These are phyloP conservation scores for Endomychus coccineus DNA, from an alignment of 2,888 invertebrate species.

Conservation along the genomic window DNA sequence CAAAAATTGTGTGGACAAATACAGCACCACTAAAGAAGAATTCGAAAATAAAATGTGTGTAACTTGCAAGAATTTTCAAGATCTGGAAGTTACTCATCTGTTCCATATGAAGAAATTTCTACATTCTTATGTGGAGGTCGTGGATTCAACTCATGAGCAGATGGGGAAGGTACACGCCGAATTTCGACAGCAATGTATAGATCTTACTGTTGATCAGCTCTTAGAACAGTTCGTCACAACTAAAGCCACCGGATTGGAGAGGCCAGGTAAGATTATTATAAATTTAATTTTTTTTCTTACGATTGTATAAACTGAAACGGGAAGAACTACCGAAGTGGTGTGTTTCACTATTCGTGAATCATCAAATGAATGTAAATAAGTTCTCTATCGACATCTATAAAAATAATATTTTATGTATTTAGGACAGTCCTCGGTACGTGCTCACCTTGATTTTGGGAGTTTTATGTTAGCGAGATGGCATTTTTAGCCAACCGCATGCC, in stretches of 20 bases:
- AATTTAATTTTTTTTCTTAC: background rate
- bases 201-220: constrained; percentile 87
- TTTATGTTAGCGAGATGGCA: too few species aligned
- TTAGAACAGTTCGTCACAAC: constrained; percentile 85
- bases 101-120: constrained; percentile 94
- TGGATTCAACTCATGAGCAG: constrained; percentile 83
- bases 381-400: too few species aligned
- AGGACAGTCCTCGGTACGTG: too few species aligned
- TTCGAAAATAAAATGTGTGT: constrained; percentile 94
- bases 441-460: too few species aligned
- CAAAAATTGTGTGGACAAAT: constrained; percentile 83
- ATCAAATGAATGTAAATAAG: too few species aligned
- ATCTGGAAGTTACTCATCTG: constrained; percentile 86
- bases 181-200: constrained; percentile 83
- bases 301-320: background rate
- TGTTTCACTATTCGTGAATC: too few species aligned
- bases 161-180: constrained; percentile 92
- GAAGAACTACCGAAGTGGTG: too few species aligned
- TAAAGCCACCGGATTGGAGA: constrained; percentile 89
- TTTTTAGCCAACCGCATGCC: too few species aligned
- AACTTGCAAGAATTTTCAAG: constrained; percentile 91
- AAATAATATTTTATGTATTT: background rate
- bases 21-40: constrained; percentile 81
- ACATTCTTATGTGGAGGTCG: constrained; percentile 76
- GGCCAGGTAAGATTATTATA: constrained; percentile 61